Percentiles rank a stretch among this genome's conserved stretches.
These are phyloP conservation scores for Alcis repandata DNA, from an alignment of 2,888 invertebrate genomes.

Conservation along the genomic window DNA sequence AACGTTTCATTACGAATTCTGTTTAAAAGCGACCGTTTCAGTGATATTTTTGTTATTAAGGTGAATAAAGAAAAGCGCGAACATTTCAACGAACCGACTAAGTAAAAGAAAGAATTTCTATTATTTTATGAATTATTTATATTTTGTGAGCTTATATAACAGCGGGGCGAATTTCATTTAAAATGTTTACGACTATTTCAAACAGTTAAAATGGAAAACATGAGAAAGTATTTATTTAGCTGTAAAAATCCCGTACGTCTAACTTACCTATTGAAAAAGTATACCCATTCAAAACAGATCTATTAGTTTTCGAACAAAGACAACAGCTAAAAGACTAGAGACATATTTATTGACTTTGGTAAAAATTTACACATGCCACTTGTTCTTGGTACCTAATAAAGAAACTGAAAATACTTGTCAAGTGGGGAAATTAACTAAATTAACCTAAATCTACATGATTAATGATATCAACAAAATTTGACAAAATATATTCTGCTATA, in stretches of 20 bases:
- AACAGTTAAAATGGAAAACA: not conserved
- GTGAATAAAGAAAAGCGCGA: conserved; percentile 47
- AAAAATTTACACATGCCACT: too few species aligned
- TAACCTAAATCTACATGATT: not conserved
- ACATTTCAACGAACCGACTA: conserved; percentile 51
- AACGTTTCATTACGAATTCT: conserved; percentile 29
- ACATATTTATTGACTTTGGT: too few species aligned
- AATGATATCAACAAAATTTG: not conserved
- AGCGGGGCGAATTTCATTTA: conserved; percentile 15
- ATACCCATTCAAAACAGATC: not conserved
- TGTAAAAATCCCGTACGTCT: too few species aligned
- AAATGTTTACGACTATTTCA: conserved; percentile 13
- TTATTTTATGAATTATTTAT: conserved; percentile 66
- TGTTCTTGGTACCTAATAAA: too few species aligned
- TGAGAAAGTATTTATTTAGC: not conserved
- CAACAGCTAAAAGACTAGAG: not conserved
- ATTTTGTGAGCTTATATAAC: conserved; percentile 20
- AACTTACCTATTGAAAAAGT: too few species aligned
- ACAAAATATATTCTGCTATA: not conserved
- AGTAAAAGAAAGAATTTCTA: conserved; percentile 67
- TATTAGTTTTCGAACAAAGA: not conserved
- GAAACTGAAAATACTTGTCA: not conserved
- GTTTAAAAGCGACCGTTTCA: conserved; percentile 26
- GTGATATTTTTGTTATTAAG: conserved; percentile 49
- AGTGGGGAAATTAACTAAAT: too few species aligned